phyloP scores from a whole-genome alignment of 2,797 vertebrate species.

The Takifugu rubripes region DNA sequence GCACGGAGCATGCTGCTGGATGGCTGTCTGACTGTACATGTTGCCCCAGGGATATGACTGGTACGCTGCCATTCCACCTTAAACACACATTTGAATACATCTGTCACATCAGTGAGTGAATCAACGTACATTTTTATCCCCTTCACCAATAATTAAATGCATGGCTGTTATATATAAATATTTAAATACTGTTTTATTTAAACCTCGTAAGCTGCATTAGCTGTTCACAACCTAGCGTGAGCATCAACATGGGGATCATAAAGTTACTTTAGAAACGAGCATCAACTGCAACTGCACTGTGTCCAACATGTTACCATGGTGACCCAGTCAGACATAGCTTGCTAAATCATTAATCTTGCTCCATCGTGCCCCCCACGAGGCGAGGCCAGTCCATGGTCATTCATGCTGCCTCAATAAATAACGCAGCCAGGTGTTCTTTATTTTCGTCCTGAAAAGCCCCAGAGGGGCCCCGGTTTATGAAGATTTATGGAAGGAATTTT shows the following conservation, averaged over 20 bases:
- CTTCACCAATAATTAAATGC: background rate
- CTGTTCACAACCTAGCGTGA: too few species aligned
- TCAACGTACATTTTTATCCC: too few species aligned
- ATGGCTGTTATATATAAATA: too few species aligned
- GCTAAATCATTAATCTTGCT: too few species aligned
- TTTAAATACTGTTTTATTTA: too few species aligned
- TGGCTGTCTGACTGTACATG: conserved; percentile 63
- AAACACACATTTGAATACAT: conserved; percentile 14
- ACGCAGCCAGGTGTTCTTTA: background rate
- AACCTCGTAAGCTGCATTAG: too few species aligned
- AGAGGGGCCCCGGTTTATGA: background rate
- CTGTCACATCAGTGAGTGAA: background rate
- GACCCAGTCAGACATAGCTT: background rate
- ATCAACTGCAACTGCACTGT: background rate
- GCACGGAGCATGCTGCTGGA: conserved; percentile 56
- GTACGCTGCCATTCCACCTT: conserved; percentile 52
- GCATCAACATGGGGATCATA: too few species aligned
- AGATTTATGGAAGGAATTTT: background rate
- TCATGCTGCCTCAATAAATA: background rate
- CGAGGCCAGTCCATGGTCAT: background rate
- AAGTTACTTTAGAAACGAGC: too few species aligned
- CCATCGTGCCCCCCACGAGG: too few species aligned
- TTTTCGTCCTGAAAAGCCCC: background rate
- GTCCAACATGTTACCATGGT: background rate
- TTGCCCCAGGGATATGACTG: conserved; percentile 78